Conservation (phyloP, 2,797 vertebrate species). For the Danio kyathit region DNA sequence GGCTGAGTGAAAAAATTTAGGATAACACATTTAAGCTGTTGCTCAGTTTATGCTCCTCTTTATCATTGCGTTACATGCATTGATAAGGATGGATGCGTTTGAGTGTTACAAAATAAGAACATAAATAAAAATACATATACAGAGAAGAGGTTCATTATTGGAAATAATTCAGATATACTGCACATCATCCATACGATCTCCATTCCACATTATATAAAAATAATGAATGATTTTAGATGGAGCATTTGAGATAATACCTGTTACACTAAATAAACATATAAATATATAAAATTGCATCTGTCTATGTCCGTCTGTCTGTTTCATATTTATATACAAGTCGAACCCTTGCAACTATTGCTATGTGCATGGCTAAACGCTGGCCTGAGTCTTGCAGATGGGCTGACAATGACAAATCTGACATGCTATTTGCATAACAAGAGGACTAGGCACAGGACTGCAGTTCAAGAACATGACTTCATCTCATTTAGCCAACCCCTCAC, state of each 20-base stretch:
- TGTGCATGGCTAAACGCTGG: constrained; percentile 54
- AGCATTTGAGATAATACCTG: constrained; percentile 11
- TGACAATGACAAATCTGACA: constrained; percentile 70
- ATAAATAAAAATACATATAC: too few relatives aligned
- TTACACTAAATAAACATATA: constrained; percentile 4
- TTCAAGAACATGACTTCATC: constrained; percentile 45
- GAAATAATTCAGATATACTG: too few relatives aligned
- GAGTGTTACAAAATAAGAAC: too few relatives aligned
- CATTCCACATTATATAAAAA: background rate
- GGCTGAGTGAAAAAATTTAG: background rate
- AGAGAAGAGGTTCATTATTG: too few relatives aligned
- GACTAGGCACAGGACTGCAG: constrained; percentile 56
- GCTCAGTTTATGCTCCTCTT: too few relatives aligned
- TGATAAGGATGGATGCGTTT: too few relatives aligned
- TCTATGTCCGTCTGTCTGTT: background rate
- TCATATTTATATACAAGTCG: constrained; percentile 22
- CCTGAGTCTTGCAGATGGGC: constrained; percentile 75
- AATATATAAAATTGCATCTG: too few relatives aligned
- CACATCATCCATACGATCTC: too few relatives aligned
- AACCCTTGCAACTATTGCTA: constrained; percentile 7
- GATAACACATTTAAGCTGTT: background rate
- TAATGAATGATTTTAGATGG: constrained; percentile 26
- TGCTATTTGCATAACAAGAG: constrained; percentile 82
- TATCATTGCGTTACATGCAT: too few relatives aligned
- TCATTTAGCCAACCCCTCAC: constrained; percentile 41